Percentiles rank a stretch among this genome's conserved stretches.
Conservation (phyloP, 2,888 invertebrate species). For the Heliothis peltigera region DNA sequence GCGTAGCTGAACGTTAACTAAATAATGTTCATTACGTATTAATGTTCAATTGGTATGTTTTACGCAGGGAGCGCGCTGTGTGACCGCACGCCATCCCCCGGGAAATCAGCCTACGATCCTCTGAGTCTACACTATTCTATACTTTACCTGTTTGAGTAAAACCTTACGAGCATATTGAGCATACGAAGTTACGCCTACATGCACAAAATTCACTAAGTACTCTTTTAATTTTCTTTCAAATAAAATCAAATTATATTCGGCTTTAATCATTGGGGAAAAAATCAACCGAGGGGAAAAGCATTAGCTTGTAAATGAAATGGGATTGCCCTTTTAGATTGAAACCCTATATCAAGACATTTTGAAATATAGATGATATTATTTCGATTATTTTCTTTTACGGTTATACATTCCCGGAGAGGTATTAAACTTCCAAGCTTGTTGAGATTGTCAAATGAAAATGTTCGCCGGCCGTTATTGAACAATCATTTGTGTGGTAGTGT, state of each 20-base stretch:
- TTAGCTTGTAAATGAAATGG: slow-evolving; percentile 30
- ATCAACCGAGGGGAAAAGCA: slow-evolving; percentile 22
- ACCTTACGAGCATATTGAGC: slow-evolving; percentile 38
- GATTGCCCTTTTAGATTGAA: slow-evolving; percentile 35
- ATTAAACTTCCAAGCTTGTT: neutral
- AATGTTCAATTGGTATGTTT: slow-evolving; percentile 79
- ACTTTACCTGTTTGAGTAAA: slow-evolving; percentile 59
- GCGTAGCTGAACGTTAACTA: slow-evolving; percentile 56
- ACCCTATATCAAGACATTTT: slow-evolving; percentile 17
- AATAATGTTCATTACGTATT: slow-evolving; percentile 79
- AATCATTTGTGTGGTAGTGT: slow-evolving; percentile 12
- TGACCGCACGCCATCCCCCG: slow-evolving; percentile 66
- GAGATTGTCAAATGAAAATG: slow-evolving; percentile 25
- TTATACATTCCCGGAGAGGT: slow-evolving; percentile 3
- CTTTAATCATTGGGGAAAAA: slow-evolving; percentile 40
- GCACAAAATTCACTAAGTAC: slow-evolving; percentile 11
- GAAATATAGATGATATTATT: slow-evolving; percentile 21
- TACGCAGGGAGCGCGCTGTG: slow-evolving; percentile 65
- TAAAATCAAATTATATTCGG: slow-evolving; percentile 42
- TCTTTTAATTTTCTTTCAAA: slow-evolving; percentile 38
- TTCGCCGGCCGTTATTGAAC: slow-evolving; percentile 1
- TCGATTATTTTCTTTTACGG: slow-evolving; percentile 17
- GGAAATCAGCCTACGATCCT: slow-evolving; percentile 74
- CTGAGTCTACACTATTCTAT: slow-evolving; percentile 53
- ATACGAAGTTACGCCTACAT: slow-evolving; percentile 31